Conservation (phyloP, 2,113 vertebrate genomes). For the Oenanthe oenanthe region DNA sequence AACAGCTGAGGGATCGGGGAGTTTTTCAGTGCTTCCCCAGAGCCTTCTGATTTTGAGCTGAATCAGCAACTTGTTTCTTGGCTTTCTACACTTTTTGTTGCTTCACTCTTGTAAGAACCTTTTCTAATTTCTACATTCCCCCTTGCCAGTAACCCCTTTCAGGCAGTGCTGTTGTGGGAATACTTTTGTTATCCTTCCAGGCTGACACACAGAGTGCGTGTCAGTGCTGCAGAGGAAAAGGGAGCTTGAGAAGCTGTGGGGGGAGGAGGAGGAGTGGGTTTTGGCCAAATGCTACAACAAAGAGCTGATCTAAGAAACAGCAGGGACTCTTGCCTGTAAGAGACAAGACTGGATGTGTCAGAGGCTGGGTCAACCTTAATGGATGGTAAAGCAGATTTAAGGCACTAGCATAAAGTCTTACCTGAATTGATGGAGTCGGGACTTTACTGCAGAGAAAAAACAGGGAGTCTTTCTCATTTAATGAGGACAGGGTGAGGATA, state of each 20-base stretch:
- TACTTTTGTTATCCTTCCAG: neutral
- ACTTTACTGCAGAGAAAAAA: neutral
- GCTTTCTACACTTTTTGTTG: neutral
- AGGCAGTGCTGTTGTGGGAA: neutral
- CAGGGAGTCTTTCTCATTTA: neutral
- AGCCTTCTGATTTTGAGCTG: neutral
- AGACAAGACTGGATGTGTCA: neutral
- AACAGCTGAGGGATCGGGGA: accelerated
- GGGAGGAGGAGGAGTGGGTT: neutral
- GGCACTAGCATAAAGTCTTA: neutral
- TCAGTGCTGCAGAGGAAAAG: neutral
- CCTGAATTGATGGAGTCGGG: neutral
- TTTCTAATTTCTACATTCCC: neutral
- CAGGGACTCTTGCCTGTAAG: neutral
- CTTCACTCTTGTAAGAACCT: neutral
- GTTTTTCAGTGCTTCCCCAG: accelerated
- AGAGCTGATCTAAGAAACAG: neutral
- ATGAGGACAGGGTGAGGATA: neutral
- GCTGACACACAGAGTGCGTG: neutral
- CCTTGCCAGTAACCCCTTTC: neutral
- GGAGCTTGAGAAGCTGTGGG: neutral
- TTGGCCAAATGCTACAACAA: accelerated
- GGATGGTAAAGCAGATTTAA: neutral
- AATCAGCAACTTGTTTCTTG: constrained; percentile 8
- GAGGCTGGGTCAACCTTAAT: neutral